Evolutionary conservation across 2,797 vertebrate genomes (phyloP).

Genomic region (Xiphorhynchus erythropygius): DNA sequence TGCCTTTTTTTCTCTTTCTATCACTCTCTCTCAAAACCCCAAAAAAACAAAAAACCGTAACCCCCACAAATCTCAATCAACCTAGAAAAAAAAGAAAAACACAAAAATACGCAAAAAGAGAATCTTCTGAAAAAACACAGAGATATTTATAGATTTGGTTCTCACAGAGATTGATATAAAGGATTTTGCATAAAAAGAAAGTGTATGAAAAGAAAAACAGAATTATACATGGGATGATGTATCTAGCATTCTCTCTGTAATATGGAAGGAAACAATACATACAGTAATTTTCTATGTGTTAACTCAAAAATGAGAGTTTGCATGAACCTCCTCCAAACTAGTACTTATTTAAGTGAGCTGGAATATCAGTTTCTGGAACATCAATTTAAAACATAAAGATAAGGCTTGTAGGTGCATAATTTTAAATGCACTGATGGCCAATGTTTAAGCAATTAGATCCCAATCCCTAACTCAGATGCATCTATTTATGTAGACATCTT

Average conservation of each 20-base stretch:
- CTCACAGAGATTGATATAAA: not conserved
- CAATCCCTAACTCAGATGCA: not conserved
- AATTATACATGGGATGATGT: not conserved
- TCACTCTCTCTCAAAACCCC: not conserved
- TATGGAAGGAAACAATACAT: not conserved
- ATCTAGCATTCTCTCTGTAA: not conserved
- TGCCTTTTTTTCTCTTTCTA: not conserved
- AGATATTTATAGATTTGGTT: not conserved
- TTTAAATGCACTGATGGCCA: not conserved
- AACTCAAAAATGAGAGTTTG: not conserved
- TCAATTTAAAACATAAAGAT: not conserved
- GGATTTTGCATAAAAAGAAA: not conserved
- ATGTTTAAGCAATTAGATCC: not conserved
- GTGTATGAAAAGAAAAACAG: not conserved
- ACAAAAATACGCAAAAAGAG: not conserved
- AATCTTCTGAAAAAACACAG: not conserved
- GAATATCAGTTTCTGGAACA: fast-evolving
- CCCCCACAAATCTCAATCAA: not conserved
- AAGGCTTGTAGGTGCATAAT: not conserved
- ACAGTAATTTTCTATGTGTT: not conserved
- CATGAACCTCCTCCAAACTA: not conserved
- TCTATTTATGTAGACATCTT: not conserved
- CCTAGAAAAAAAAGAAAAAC: not conserved
- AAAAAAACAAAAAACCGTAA: not conserved
- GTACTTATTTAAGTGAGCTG: not conserved